These are phyloP conservation scores for Acrocephalus arundinaceus DNA, from an alignment of 2,113 vertebrate genomes.

Conservation along the genomic window DNA sequence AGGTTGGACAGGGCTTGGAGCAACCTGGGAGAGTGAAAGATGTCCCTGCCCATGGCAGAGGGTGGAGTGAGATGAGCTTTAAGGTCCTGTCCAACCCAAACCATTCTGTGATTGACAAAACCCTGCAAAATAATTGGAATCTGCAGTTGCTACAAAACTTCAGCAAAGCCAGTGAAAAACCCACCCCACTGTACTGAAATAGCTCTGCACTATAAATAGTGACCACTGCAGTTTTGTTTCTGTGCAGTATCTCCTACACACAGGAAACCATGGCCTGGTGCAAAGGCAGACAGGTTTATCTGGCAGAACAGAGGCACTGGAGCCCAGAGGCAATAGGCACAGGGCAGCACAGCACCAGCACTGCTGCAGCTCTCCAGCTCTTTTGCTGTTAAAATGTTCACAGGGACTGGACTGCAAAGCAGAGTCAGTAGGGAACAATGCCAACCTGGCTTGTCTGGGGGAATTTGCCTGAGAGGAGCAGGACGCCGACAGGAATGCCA, in stretches of 20 bases:
- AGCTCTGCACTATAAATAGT: neutral
- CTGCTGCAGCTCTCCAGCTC: neutral
- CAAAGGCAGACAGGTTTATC: neutral
- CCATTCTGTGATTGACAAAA: neutral
- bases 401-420: neutral
- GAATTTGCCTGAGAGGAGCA: neutral
- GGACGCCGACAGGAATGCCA: neutral
- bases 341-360: neutral
- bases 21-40: neutral
- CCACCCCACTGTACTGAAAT: neutral
- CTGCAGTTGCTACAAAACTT: neutral
- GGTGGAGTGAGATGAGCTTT: neutral
- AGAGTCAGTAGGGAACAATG: accelerated
- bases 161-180: neutral
- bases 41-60: neutral
- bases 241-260: neutral
- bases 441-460: neutral
- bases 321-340: neutral
- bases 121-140: neutral
- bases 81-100: neutral
- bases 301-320: neutral
- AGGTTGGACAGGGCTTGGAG: neutral
- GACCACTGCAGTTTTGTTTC: neutral
- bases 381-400: accelerated
- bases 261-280: neutral